These are phyloP conservation scores for Xylocampa areola DNA, from an alignment of 2,888 invertebrate species.

Conservation along the genomic window DNA sequence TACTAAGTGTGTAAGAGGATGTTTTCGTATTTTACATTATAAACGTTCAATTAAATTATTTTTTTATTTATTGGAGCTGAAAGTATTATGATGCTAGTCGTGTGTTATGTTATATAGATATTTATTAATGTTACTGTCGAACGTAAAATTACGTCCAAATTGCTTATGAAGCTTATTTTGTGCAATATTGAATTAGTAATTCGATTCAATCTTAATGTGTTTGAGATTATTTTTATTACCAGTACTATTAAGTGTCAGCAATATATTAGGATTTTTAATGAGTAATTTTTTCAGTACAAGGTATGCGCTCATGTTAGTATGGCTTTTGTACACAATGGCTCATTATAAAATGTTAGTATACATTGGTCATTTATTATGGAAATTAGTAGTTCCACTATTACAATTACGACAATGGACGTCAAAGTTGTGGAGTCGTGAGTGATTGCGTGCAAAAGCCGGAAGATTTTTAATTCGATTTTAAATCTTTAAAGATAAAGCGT, in stretches of 20 bases:
- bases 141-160: conserved; percentile 76
- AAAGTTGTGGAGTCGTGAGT: neutral
- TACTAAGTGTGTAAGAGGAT: conserved; percentile 66
- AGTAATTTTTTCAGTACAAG: conserved; percentile 32
- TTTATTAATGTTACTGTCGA: conserved; percentile 60
- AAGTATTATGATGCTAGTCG: conserved; percentile 89
- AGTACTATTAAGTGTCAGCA: conserved; percentile 41
- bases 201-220: conserved; percentile 47
- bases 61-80: conserved; percentile 67
- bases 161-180: conserved; percentile 78
- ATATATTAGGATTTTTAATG: conserved; percentile 40
- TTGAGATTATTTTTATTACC: conserved; percentile 49
- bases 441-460: conserved; percentile 10
- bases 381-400: neutral
- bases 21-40: conserved; percentile 56
- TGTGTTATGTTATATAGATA: conserved; percentile 68
- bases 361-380: conserved; percentile 3
- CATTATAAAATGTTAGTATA: neutral
- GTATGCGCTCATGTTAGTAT: conserved; percentile 6
- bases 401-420: neutral
- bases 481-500: conserved; percentile 52
- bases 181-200: conserved; percentile 69
- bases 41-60: conserved; percentile 65
- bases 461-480: conserved; percentile 44
- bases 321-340: conserved; percentile 2